Base-by-base conservation (phyloP, 2,888 invertebrate genomes). In the Ochropleura leucogaster region DNA sequence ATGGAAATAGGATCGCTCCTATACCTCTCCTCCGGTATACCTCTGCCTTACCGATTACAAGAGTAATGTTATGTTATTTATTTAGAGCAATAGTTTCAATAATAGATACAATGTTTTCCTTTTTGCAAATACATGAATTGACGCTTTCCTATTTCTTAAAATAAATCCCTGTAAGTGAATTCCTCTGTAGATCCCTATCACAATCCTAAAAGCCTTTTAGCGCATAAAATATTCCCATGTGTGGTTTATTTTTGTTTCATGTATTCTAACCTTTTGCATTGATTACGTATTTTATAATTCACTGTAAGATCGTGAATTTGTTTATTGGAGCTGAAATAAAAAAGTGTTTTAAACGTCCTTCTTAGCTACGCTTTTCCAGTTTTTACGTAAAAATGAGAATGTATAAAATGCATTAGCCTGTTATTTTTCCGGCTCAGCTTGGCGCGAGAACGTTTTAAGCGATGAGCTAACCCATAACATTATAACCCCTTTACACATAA, bases 181-280 rank as follows among this genome's bases (percentile, higher is more conserved):
- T 93, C 85, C 85, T 90, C 89, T 92, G 92, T 93, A 87, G 83
- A 85, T 81, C 85, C 82, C 83, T 82, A 82, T 86, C 88, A 85
- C 86, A 88, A 86, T 90, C 88, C 90, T 87, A 81, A 87, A 89
- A 88, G 87, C 89, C 88, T 90, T 92, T 93, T 90, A 90, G 83
- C 88, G 72, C 88, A 92, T 93, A 88, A 92, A 92, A 91, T 91
- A 94, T 93, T 92, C 90, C 84, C 89, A 86, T 59, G 80, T 87
- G 87, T 88, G 89, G 89, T 89, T 91, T 92, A 90, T 91, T 92
- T 92, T 88, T 88, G 87, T 84, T 83, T 30, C 72, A 77, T 85
- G 73, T 84, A 80, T 87, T 90, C 87, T 88, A 85, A 86, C 87
- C 90, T 87, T 89, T 89, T 86, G 83, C 83, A 89, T 88, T 88